Evolutionary conservation across 2,888 invertebrate species (phyloP).

Genomic region (Scrobipalpa costella): DNA sequence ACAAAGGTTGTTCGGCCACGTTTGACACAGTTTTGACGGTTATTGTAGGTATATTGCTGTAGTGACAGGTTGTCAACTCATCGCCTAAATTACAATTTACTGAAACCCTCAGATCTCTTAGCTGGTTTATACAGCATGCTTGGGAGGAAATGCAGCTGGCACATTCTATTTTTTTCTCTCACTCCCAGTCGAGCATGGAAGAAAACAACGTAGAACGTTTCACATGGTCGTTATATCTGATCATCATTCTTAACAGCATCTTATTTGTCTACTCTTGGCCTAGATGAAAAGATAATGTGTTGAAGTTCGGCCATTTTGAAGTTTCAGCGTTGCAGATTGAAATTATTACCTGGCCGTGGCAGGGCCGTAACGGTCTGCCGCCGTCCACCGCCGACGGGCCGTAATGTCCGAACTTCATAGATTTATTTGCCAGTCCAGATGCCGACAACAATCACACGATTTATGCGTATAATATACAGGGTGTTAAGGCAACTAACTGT

Average conservation of each 20-base stretch:
- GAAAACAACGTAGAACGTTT: too few species aligned
- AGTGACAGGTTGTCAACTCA: too few species aligned
- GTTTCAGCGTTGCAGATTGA: conserved; percentile 68
- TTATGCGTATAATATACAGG: not conserved
- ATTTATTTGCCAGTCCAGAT: conserved; percentile 73
- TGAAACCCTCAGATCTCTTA: too few species aligned
- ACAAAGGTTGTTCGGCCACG: too few species aligned
- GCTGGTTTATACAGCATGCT: too few species aligned
- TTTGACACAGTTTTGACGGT: too few species aligned
- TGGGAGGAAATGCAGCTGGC: too few species aligned
- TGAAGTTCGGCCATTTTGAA: conserved; percentile 70
- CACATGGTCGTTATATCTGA: not conserved
- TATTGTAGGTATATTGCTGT: too few species aligned
- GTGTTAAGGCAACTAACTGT: not conserved
- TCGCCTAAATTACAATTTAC: too few species aligned
- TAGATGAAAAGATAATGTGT: conserved; percentile 74
- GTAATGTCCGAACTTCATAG: conserved; percentile 68
- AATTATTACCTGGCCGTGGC: conserved; percentile 72
- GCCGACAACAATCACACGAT: conserved; percentile 62
- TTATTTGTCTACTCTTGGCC: conserved; percentile 63
- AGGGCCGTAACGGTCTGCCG: conserved; percentile 30
- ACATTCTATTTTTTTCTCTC: not conserved
- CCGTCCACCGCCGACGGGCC: conserved; percentile 38
- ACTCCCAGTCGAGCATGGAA: too few species aligned
- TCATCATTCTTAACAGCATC: conserved; percentile 46